Conservation (phyloP, 2,797 vertebrate genomes). For the Anas acuta region DNA sequence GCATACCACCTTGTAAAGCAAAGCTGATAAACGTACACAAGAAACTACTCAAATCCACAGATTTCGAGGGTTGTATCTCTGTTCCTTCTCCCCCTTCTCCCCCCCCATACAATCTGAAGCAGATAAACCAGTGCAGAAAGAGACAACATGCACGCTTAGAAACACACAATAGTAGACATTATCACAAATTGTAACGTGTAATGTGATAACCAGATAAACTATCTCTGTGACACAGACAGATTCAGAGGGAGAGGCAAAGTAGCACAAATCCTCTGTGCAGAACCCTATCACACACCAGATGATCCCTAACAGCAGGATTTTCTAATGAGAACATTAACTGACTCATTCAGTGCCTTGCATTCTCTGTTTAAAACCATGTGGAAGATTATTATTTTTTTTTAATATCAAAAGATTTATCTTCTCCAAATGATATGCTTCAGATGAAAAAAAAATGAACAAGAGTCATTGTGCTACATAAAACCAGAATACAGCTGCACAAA, state of each 20-base stretch:
- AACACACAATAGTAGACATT: neutral
- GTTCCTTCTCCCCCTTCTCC: neutral
- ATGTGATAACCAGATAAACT: constrained; percentile 32
- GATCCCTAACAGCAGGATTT: constrained; percentile 48
- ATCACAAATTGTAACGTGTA: neutral
- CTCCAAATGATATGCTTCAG: neutral
- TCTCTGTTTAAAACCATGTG: neutral
- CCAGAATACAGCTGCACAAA: neutral
- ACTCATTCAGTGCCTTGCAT: neutral
- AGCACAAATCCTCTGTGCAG: constrained; percentile 1
- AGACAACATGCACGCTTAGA: neutral
- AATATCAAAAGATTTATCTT: neutral
- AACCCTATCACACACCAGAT: constrained; percentile 8
- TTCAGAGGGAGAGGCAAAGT: neutral
- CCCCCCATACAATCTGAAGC: neutral
- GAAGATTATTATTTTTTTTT: neutral
- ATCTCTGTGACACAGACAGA: constrained; percentile 17
- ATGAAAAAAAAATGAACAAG: neutral
- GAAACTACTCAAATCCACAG: neutral
- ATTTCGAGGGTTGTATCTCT: neutral
- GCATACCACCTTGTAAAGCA: neutral
- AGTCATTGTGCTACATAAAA: neutral
- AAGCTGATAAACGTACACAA: neutral
- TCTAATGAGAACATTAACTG: constrained; percentile 19
- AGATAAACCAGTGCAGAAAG: neutral